phyloP scores from a whole-genome alignment of 1,140 invertebrate species.

The Zaprionus tsacasi region DNA sequence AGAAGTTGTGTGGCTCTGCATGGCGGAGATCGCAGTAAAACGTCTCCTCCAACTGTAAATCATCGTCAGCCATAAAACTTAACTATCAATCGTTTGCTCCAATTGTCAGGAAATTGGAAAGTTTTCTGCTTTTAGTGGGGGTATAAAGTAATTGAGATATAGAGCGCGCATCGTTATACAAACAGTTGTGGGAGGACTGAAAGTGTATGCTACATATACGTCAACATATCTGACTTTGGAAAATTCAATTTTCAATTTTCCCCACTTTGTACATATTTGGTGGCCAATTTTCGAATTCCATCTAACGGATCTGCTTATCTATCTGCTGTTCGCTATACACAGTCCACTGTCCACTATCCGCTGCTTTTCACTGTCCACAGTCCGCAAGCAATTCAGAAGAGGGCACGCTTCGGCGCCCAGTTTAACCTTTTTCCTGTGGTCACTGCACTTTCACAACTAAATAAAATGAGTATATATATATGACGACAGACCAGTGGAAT shows the following conservation, averaged over 20 bases:
- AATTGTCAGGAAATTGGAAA: slow-evolving; percentile 63
- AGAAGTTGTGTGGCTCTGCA: slow-evolving; percentile 1
- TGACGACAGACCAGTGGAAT: neutral
- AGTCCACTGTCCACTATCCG: neutral
- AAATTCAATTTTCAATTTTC: slow-evolving; percentile 11
- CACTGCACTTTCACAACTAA: slow-evolving; percentile 70
- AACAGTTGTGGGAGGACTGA: slow-evolving; percentile 43
- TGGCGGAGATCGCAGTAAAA: slow-evolving; percentile 44
- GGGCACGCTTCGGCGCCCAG: slow-evolving; percentile 67
- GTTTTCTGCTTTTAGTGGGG: slow-evolving; percentile 47
- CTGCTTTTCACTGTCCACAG: neutral
- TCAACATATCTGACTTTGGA: neutral
- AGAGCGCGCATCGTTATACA: slow-evolving; percentile 28
- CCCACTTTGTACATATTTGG: neutral
- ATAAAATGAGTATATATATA: slow-evolving; percentile 24
- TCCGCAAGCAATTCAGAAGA: slow-evolving; percentile 29
- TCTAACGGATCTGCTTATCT: neutral
- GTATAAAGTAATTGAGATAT: slow-evolving; percentile 47
- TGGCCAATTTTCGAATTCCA: neutral
- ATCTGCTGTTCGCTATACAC: neutral
- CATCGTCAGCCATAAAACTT: slow-evolving; percentile 55
- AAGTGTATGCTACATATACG: neutral
- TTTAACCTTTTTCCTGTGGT: slow-evolving; percentile 68
- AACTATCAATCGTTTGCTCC: slow-evolving; percentile 64
- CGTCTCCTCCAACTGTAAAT: slow-evolving; percentile 52